Base-by-base conservation (phyloP, 2,888 invertebrate species). In the Hanleya hanleyi region DNA sequence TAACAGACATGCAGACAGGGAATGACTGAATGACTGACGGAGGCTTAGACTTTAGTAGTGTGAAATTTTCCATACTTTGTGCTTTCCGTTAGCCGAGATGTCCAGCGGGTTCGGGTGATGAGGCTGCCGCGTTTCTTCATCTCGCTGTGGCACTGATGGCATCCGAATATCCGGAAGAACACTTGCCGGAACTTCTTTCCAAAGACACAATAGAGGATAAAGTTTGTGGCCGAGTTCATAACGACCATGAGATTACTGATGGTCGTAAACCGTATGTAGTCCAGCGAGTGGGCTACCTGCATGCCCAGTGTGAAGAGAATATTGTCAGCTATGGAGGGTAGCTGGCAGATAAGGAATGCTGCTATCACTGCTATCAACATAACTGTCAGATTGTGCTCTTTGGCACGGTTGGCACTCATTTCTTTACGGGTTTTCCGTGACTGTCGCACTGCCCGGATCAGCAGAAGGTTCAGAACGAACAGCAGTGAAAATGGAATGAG, bases 351-450 rank as follows among this genome's bases (percentile, higher is more conserved):
- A 89, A 98, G 95, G 92, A 98, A 98, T 0, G 97, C 97, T 57
- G 96, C 94, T 67, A 98, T 97, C n/a, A 98, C 97, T 83, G 96
- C 96, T 67, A 98, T 93, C 76, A 98, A 92, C 98, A 98, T 98
- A 69, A 97, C 96, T 26, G 98, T 97, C 76, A 98, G 92, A n/a
- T 96, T 96, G 78, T 97, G 96, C 91, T 98, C 98, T 51, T 97
- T 95, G 33, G 81, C 78, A 29, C 76, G 79, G 6, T 81, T 79
- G 0, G 83, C 77, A 67, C 81, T 82, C 77, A 87, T 84, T 49
- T 79, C 76, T 33, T 82, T 80, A 18, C 85, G 79, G 35, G 76
- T 80, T 37, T 76, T 76, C 50, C 81, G 77, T 1, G 88, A 88
- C 26, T 76, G 76, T 66, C 81, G 83, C 37, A 89, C 87, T 6